phyloP scores from a whole-genome alignment of 1,140 invertebrate genomes.

The Lepeophtheirus salmonis region DNA sequence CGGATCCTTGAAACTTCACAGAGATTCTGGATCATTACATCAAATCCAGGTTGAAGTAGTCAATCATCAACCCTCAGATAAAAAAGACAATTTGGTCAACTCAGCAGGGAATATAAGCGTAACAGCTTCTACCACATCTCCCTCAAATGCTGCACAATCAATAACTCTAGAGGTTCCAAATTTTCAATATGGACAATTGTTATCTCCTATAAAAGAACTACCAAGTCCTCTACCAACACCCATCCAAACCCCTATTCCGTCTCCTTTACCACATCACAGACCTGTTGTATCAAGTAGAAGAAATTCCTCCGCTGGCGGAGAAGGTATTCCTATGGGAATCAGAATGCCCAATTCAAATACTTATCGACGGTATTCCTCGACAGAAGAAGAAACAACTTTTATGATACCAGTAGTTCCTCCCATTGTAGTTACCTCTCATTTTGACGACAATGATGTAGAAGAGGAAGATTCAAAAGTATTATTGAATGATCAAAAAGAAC shows the following conservation, averaged over 20 bases:
- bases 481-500: no score
- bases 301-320: not conserved
- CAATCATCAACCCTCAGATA: not conserved
- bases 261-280: constrained; percentile 42
- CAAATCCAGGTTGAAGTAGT: constrained; percentile 9
- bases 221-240: constrained; percentile 43
- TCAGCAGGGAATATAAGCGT: not conserved
- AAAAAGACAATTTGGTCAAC: not conserved
- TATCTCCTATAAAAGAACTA: constrained; percentile 48
- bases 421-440: constrained; percentile 1
- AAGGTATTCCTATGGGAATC: constrained; percentile 18
- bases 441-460: not conserved
- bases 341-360: constrained; percentile 18
- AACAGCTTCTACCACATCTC: not conserved
- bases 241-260: constrained; percentile 32
- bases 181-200: constrained; percentile 42
- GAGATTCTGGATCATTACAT: not conserved
- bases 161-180: constrained; percentile 49
- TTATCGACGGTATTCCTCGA: constrained; percentile 11
- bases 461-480: no score
- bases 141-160: constrained; percentile 38
- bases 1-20: not conserved
- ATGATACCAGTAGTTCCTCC: not conserved
- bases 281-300: not conserved
- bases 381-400: not conserved